Percentiles rank a stretch among this genome's conserved stretches.
phyloP scores from a whole-genome alignment of 1,140 invertebrate species.

The Lucilia sericata region DNA sequence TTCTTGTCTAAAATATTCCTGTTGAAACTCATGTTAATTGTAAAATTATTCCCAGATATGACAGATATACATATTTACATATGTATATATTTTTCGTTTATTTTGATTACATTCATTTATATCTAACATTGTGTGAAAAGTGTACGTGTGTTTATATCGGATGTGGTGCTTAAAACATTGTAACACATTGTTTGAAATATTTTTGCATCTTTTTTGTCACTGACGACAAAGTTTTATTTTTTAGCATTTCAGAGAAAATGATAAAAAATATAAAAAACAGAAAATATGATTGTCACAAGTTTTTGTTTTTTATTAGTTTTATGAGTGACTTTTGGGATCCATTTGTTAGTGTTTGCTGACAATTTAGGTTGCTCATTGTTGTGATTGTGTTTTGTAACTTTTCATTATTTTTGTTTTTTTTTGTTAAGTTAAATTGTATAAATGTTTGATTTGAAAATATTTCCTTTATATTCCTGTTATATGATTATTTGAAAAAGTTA shows the following conservation, averaged over 20 bases:
- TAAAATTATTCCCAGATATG: too few species aligned
- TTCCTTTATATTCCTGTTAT: too few species aligned
- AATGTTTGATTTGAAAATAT: neutral
- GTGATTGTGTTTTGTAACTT: neutral
- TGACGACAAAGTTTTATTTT: neutral
- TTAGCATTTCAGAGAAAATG: neutral
- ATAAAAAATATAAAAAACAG: neutral
- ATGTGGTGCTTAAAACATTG: neutral
- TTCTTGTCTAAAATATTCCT: too few species aligned
- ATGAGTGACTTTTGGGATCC: slow-evolving; percentile 14
- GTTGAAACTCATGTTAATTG: too few species aligned
- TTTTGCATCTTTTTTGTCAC: neutral
- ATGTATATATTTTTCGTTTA: too few species aligned
- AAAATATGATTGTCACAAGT: slow-evolving; percentile 16
- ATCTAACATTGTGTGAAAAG: neutral
- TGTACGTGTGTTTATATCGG: neutral
- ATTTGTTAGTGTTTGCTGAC: neutral
- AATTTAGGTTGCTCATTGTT: neutral
- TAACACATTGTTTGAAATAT: slow-evolving; percentile 1
- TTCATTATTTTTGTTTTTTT: neutral
- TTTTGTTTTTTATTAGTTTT: slow-evolving; percentile 17
- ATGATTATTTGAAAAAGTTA: neutral
- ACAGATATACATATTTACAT: too few species aligned
- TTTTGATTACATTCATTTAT: too few species aligned
- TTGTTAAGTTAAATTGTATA: neutral